Evolutionary conservation across 2,888 invertebrate genomes (phyloP).

Genomic region (Pherbina coryleti): DNA sequence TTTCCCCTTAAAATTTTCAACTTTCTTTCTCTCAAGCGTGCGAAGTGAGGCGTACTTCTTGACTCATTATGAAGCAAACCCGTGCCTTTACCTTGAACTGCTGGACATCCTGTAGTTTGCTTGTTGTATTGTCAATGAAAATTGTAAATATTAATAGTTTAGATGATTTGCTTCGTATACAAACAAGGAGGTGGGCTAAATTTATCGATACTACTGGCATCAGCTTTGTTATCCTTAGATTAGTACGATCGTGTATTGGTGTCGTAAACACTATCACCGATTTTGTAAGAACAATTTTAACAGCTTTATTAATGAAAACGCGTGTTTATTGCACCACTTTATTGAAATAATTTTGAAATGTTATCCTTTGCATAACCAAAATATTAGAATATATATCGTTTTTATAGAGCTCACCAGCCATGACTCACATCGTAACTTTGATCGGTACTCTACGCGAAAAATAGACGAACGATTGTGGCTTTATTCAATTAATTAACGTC

Average conservation of each 20-base stretch:
- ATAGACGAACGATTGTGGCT: slow-evolving; percentile 9
- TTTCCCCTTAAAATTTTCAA: not conserved
- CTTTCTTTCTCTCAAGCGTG: slow-evolving; percentile 53
- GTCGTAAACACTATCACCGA: not conserved
- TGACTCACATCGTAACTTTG: not conserved
- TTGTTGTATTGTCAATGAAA: slow-evolving; percentile 55
- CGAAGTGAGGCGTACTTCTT: slow-evolving; percentile 56
- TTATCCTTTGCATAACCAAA: too few relatives aligned
- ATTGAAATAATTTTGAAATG: not conserved
- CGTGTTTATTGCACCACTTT: not conserved
- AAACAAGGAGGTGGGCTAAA: slow-evolving; percentile 37
- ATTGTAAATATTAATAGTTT: slow-evolving; percentile 58
- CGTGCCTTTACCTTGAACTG: slow-evolving; percentile 52
- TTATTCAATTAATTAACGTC: slow-evolving; percentile 29
- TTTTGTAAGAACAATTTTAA: not conserved
- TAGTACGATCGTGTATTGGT: not conserved
- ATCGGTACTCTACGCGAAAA: not conserved
- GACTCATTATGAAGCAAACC: slow-evolving; percentile 34
- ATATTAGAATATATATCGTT: too few relatives aligned
- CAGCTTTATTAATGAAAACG: not conserved
- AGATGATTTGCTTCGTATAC: slow-evolving; percentile 54
- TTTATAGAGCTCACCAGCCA: not conserved
- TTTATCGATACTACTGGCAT: not conserved
- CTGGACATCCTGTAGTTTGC: slow-evolving; percentile 53
- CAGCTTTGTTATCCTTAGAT: not conserved